Evolutionary conservation across 2,797 vertebrate genomes (phyloP).

Genomic region (Pseudochirops cupreus): DNA sequence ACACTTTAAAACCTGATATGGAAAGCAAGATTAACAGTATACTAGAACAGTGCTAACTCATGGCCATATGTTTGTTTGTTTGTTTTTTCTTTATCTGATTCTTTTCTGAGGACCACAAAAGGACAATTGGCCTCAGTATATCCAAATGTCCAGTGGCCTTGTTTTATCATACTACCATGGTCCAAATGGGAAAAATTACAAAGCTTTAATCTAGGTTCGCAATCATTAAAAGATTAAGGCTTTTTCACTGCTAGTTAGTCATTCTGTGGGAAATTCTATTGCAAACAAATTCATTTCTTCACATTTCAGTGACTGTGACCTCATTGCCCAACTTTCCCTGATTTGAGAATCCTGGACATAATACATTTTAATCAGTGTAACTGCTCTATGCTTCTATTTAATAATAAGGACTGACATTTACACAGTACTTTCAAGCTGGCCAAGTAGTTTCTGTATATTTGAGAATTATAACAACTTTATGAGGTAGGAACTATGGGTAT

Average conservation of each 20-base stretch:
- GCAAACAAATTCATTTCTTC: slow-evolving; percentile 11
- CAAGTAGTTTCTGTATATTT: background rate
- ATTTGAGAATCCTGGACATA: background rate
- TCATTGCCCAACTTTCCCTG: background rate
- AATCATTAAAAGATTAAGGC: background rate
- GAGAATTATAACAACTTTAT: background rate
- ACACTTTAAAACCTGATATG: slow-evolving; percentile 38
- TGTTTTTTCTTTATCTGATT: background rate
- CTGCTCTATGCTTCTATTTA: background rate
- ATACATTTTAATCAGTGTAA: background rate
- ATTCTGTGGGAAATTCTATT: slow-evolving; percentile 23
- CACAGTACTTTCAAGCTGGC: background rate
- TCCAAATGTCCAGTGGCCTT: background rate
- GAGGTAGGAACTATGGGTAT: background rate
- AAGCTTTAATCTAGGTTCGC: background rate
- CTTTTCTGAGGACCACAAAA: background rate
- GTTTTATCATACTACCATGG: background rate
- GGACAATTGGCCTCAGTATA: slow-evolving; percentile 2
- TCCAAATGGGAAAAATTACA: background rate
- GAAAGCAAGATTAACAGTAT: slow-evolving; percentile 34
- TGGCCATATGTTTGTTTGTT: background rate
- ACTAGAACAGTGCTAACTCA: background rate
- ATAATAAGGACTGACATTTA: background rate
- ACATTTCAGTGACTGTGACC: background rate
- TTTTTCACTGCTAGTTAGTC: background rate